A percentile compares a stretch with the other conserved stretches of the same genome.
Evolutionary conservation across 2,888 invertebrate species (phyloP).

Genomic region (Acanthosepion pharaonis): DNA sequence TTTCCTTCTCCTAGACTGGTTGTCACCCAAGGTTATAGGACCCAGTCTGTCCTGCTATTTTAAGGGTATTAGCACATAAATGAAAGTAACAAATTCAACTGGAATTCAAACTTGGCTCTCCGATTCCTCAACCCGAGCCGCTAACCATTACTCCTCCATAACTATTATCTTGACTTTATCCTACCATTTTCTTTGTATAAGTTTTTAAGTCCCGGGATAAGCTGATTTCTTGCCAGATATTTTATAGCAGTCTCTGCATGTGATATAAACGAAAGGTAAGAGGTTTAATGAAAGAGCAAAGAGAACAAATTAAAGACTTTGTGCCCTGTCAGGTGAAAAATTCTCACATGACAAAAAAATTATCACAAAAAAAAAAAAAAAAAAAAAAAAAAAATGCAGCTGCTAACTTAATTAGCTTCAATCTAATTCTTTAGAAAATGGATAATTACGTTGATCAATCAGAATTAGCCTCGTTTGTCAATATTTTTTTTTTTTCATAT

Average conservation of each 20-base stretch:
- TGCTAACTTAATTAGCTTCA: slow-evolving; percentile 2
- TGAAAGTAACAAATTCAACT: too few species aligned
- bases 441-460: neutral
- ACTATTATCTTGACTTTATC: too few species aligned
- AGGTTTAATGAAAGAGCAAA: neutral
- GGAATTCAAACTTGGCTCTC: too few species aligned
- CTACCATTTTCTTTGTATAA: too few species aligned
- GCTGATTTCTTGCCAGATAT: too few species aligned
- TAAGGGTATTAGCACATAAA: too few species aligned
- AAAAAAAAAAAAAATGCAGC: neutral
- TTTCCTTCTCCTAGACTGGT: too few species aligned
- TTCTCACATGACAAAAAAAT: neutral
- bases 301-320: neutral
- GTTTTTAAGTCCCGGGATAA: too few species aligned
- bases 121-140: too few species aligned
- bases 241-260: neutral
- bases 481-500: neutral
- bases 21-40: too few species aligned
- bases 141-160: too few species aligned
- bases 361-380: neutral
- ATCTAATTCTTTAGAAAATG: neutral
- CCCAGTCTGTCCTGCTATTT: too few species aligned
- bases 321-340: neutral
- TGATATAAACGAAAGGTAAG: slow-evolving; percentile 15
- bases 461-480: neutral